Evolutionary conservation across 2,113 vertebrate genomes (phyloP), one percentile per base, ranked within the genome.

Genomic region (Aspidoscelis tigris): DNA sequence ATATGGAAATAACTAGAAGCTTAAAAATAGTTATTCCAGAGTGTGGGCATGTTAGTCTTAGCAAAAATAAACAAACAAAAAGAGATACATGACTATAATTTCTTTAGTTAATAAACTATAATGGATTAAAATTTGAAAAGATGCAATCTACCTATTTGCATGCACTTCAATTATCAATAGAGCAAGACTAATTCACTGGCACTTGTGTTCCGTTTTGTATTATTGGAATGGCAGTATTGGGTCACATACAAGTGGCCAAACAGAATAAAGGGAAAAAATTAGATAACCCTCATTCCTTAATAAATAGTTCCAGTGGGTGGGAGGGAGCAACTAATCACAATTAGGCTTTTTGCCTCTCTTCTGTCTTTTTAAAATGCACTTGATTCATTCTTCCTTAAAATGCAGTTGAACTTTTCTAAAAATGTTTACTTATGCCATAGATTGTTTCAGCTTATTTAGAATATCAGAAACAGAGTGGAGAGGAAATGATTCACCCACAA

Each of bases 221-320:
- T 93, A 91, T 88, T 81, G 64, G 93, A 86, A 93, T 95, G 89
- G 84, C 92, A 33, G 33, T 33, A 91, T 92, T 93, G 93, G 85
- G 92, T 94, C 90, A 89, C 88, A 89, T 88, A 91, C 89, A 92
- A 93, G 90, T 88, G 88, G 88, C 92, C 92, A 90, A 88, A 84
- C 87, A 91, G 92, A 90, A 81, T 80, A 91, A 92, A 92, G 88
- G 33, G 89, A 89, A 92, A 92, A 87, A 82, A 91, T 93, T 93
- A 94, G 90, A 94, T 95, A 92, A 90, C 89, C 74, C 79, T 90
- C 89, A 76, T 80, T 76, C 85, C 89, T 94, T 91, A 93, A 92
- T 89, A 94, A 94, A 95, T 33, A 33, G 33, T 33, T 33, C 33
- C 33, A 33, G 33, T 33, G 33, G 33, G 33, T 33, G 33, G 33